Evolutionary conservation across 1,140 invertebrate species (phyloP).

Genomic region (Neodiprion lecontei): DNA sequence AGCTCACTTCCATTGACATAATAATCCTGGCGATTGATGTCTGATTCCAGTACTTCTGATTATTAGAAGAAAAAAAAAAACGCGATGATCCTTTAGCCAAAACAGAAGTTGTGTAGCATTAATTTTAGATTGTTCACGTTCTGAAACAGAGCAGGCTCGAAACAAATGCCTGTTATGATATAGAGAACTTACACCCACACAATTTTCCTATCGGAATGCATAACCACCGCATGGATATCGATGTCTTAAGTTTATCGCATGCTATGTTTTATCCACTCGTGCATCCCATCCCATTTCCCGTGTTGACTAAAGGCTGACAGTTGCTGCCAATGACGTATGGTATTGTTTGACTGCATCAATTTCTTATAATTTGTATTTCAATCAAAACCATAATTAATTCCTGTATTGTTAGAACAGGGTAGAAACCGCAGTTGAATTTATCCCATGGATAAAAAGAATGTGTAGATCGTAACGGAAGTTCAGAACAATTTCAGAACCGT

Average conservation of each 20-base stretch:
- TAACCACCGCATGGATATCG: background rate
- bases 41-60: no score
- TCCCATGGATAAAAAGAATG: background rate
- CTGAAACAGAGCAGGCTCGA: no score
- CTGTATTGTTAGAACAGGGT: background rate
- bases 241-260: background rate
- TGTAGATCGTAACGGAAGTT: background rate
- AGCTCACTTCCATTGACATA: no score
- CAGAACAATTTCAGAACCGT: background rate
- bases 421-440: background rate
- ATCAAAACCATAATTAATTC: background rate
- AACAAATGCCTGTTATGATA: no score
- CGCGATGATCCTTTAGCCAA: no score
- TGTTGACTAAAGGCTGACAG: background rate
- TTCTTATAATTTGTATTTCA: background rate
- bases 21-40: no score
- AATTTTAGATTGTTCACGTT: no score
- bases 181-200: background rate
- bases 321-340: background rate
- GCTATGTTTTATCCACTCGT: background rate
- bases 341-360: no score
- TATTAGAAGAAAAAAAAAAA: no score
- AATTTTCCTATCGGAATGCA: background rate
- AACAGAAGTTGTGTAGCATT: no score
- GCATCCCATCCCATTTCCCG: background rate